A percentile compares a stretch with the other conserved stretches of the same genome.
Conservation (phyloP, 30 jellyfish, hydroid and myxozoan genomes). For the Chrysaora quinquecirrha region DNA sequence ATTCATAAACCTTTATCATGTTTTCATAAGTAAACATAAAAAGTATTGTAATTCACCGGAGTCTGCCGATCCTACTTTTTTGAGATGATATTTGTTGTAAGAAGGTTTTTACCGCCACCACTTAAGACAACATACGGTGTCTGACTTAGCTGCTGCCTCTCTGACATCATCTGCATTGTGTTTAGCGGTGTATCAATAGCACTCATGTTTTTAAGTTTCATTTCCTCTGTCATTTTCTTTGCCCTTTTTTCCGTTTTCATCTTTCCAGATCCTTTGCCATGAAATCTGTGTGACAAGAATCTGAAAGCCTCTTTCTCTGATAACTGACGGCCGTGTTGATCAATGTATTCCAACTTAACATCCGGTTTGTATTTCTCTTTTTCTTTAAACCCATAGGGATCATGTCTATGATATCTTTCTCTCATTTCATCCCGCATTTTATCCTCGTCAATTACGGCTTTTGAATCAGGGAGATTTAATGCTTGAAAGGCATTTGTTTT, state of each 20-base stretch:
- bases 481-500: constrained; percentile 70
- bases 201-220: constrained; percentile 92
- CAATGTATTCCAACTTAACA: constrained; percentile 91
- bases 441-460: constrained; percentile 91
- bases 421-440: constrained; percentile 96
- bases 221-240: constrained; percentile 82
- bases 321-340: constrained; percentile 85
- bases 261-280: constrained; percentile 99
- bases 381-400: constrained; percentile 96
- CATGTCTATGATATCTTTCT: constrained; percentile 88
- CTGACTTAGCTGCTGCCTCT: constrained; percentile 81
- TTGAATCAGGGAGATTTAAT: constrained; percentile 88
- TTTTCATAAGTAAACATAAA: too few relatives aligned
- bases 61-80: too few relatives aligned
- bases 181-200: constrained; percentile 95
- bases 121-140: constrained; percentile 95
- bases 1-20: too few relatives aligned
- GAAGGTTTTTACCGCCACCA: constrained; percentile 97
- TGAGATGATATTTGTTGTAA: constrained; percentile 89
- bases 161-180: constrained; percentile 95
- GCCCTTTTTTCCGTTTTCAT: constrained; percentile 95
- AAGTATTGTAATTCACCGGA: too few relatives aligned
- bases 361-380: constrained; percentile 90
- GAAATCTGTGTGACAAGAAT: constrained; percentile 91
- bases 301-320: constrained; percentile 99